phyloP scores from a whole-genome alignment of 2,113 vertebrate species.

The Chloebia gouldiae region DNA sequence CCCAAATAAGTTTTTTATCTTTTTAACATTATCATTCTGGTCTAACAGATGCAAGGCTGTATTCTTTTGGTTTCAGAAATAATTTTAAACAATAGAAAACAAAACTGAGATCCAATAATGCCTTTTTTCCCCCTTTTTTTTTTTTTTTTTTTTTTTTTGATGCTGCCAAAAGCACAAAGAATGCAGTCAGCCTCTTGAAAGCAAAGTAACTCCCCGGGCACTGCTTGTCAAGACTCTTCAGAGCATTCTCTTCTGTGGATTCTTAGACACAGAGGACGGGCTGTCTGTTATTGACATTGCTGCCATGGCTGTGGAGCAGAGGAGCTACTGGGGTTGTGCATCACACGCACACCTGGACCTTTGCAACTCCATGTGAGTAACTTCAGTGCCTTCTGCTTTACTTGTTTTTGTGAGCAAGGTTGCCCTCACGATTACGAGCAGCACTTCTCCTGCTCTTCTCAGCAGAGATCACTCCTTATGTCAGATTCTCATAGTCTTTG shows the following conservation, averaged over 20 bases:
- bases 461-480: background rate
- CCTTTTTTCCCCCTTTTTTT: background rate
- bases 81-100: background rate
- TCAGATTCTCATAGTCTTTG: background rate
- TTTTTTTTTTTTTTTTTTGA: background rate
- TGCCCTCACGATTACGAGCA: background rate
- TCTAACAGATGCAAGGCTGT: background rate
- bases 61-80: background rate
- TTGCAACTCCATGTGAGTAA: background rate
- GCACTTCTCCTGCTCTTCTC: background rate
- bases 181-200: slow-evolving; percentile 14
- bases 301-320: background rate
- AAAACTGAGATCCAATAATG: background rate
- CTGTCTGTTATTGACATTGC: background rate
- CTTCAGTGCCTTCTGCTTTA: background rate
- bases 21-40: background rate
- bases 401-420: background rate
- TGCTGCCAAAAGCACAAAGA: background rate
- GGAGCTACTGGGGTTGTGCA: background rate
- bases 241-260: background rate
- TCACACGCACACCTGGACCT: background rate
- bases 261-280: background rate
- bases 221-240: background rate
- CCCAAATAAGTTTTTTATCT: slow-evolving; percentile 8
- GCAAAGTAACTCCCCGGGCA: background rate